Evolutionary conservation across 2,113 vertebrate genomes (phyloP).

Genomic region (Blennius ocellaris): DNA sequence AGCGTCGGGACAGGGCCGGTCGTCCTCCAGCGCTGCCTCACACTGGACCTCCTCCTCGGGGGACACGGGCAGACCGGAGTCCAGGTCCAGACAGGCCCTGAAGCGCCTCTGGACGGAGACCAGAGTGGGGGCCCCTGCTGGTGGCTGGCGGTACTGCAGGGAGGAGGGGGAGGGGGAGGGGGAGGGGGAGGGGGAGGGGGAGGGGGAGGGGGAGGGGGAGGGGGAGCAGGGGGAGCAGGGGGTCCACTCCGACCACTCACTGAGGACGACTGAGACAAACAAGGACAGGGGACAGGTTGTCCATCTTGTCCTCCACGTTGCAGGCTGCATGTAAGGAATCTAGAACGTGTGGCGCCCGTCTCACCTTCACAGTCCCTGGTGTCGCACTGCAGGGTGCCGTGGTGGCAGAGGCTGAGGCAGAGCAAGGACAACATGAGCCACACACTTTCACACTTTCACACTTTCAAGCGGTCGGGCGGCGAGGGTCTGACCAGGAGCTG

Average conservation of each 20-base stretch:
- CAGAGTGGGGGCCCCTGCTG: conserved; percentile 21
- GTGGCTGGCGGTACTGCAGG: conserved; percentile 8
- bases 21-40: conserved; percentile 74
- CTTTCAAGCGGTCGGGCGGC: too few relatives aligned
- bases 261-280: conserved; percentile 79
- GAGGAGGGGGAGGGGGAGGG: neutral
- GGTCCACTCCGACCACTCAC: conserved; percentile 90
- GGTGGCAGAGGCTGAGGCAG: conserved; percentile 83
- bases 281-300: neutral
- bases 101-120: conserved; percentile 85
- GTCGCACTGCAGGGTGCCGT: conserved; percentile 85
- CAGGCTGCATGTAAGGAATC: too few relatives aligned
- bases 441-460: too few relatives aligned
- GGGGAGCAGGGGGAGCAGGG: conserved; percentile 86
- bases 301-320: too few relatives aligned
- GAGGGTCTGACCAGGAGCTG: conserved; percentile 87
- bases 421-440: conserved; percentile 1
- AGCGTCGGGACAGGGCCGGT: conserved; percentile 82
- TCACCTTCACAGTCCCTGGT: conserved; percentile 87
- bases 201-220: neutral
- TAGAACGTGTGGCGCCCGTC: neutral
- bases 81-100: conserved; percentile 87
- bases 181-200: too few relatives aligned
- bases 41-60: conserved; percentile 72
- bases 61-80: conserved; percentile 77